Percentiles rank a stretch among this genome's conserved stretches.
phyloP scores from a whole-genome alignment of 2,888 invertebrate genomes.

The Folsomia manolachei region DNA sequence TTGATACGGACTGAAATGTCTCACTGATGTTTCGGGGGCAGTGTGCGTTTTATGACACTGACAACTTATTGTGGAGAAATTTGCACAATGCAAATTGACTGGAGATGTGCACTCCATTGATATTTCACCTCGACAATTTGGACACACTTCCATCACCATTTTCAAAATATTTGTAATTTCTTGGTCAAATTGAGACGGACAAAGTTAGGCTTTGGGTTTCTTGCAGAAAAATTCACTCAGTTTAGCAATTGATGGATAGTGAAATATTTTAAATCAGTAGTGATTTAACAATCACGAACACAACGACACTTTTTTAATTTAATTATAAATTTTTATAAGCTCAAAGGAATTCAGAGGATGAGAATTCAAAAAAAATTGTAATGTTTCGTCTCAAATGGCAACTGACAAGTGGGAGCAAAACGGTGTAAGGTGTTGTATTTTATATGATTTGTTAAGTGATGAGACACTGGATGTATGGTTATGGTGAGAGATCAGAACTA shows the following conservation, averaged over 20 bases:
- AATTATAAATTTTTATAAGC: no score
- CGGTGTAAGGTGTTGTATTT: background rate
- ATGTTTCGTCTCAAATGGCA: background rate
- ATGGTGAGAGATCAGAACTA: background rate
- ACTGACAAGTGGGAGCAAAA: background rate
- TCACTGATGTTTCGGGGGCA: no score
- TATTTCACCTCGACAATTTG: constrained; percentile 7
- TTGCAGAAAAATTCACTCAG: no score
- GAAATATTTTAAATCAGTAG: no score
- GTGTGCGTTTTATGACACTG: background rate
- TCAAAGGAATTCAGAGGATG: no score
- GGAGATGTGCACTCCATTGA: background rate
- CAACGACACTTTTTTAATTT: no score
- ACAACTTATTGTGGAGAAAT: background rate
- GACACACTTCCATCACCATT: constrained; percentile 10
- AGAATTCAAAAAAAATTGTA: no score
- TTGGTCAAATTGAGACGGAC: background rate
- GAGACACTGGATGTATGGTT: no score
- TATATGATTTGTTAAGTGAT: background rate
- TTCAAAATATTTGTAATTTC: background rate
- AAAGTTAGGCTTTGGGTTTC: no score
- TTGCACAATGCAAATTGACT: background rate
- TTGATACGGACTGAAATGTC: background rate
- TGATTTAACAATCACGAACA: no score
- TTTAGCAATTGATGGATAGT: no score